Base-by-base conservation (phyloP, 2,113 vertebrate genomes). In the Oryzias melastigma region DNA sequence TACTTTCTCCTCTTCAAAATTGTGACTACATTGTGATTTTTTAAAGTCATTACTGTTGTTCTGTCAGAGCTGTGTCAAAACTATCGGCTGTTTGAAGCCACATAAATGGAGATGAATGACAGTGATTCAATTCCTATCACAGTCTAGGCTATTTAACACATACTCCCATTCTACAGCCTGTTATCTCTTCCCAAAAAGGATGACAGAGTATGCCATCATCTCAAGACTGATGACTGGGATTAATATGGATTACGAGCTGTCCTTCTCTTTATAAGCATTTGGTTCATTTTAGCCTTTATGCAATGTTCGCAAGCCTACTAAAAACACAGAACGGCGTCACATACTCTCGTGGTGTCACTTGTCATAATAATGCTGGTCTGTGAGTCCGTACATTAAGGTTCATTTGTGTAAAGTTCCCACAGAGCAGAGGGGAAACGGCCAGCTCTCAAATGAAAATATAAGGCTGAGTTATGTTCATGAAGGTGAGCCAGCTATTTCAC, bases 21-120 rank as follows among this genome's bases (percentile, higher is more conserved):
- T 40, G 43, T 47, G n/a, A 13, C 4, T 29, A 5, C 12, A 15
- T 59, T 54, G 2, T 43, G 3, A 22, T 48, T 14, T 20, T 67
- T 44, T 62, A 22, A 44, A 58, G 45, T 52, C 46, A 5, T 19
- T 41, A 17, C 3, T 42, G 20, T 25, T 12, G 41, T 59, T 25
- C 17, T 24, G 17, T 35, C 56, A 40, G 25, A 5, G 60, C 61
- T 0, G 19, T 46, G 61, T 78, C 62, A 62, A 56, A 57, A 10
- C 52, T 22, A 8, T 52, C 10, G 4, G 48, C 58, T 54, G 24
- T 57, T 52, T 29, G 49, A 52, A 77, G 80, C 57, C 46, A n/a
- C 49, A 73, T 60, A 84, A 86, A 85, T 79, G 67, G 75, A 86
- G 80, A 86, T 45, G 14, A 52, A 86, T 86, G 76, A 54, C 29